Conservation (phyloP, 2,113 vertebrate species). For the Cynopterus brachyotis region DNA sequence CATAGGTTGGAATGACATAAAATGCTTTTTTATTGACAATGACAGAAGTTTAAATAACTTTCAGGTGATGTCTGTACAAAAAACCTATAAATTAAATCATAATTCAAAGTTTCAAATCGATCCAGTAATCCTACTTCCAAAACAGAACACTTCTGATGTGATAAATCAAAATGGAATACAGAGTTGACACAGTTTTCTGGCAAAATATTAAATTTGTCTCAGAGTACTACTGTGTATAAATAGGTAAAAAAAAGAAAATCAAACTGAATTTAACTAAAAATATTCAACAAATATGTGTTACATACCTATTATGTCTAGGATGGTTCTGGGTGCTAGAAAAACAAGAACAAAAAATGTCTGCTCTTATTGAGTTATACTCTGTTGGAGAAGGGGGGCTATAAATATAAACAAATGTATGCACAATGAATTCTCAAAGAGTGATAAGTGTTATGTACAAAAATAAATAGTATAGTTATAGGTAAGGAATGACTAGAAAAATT, state of each 20-base stretch:
- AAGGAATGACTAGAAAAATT: background rate
- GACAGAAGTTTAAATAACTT: constrained; percentile 61
- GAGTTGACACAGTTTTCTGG: constrained; percentile 7
- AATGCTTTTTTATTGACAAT: constrained; percentile 48
- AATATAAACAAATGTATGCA: background rate
- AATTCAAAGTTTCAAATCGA: constrained; percentile 59
- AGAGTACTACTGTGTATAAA: background rate
- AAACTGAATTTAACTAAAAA: background rate
- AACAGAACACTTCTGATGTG: background rate
- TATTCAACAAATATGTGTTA: background rate
- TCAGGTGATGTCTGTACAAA: constrained; percentile 34
- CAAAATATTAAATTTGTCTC: constrained; percentile 45
- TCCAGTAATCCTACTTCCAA: background rate
- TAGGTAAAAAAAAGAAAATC: background rate
- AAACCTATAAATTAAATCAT: constrained; percentile 40
- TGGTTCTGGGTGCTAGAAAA: background rate
- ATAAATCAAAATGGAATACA: constrained; percentile 55
- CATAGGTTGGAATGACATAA: background rate
- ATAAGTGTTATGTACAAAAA: background rate
- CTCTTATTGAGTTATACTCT: background rate
- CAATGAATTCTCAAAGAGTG: background rate
- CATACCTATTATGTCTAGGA: background rate
- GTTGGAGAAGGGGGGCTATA: background rate
- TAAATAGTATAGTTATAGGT: background rate
- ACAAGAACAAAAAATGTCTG: background rate